Percentiles rank a stretch among this genome's conserved stretches.
Conservation (phyloP, 1,140 invertebrate genomes). For the Eupristina koningsbergeri region DNA sequence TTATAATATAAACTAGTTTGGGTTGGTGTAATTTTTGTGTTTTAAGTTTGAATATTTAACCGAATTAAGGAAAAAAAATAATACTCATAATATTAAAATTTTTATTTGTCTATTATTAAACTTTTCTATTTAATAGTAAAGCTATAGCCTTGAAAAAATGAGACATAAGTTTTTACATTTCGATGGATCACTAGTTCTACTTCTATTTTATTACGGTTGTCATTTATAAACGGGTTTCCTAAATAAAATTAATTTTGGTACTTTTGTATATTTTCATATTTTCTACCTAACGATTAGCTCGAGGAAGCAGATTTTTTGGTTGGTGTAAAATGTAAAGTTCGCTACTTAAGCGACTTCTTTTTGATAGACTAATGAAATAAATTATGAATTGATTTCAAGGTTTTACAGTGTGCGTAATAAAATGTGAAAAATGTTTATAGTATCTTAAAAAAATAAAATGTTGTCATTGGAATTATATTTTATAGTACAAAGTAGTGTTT, state of each 20-base stretch:
- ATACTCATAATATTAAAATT: neutral
- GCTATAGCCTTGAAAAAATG: neutral
- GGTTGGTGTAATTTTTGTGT: too few species aligned
- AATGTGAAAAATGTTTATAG: constrained; percentile 2
- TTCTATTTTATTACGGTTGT: neutral
- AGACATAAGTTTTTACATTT: neutral
- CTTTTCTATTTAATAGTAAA: neutral
- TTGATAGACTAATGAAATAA: too few species aligned
- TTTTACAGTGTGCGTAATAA: neutral
- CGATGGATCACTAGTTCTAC: neutral
- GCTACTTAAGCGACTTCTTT: too few species aligned
- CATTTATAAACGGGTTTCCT: neutral
- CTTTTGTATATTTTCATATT: neutral
- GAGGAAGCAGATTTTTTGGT: too few species aligned
- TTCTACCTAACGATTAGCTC: neutral
- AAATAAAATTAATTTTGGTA: neutral
- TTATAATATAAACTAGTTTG: too few species aligned
- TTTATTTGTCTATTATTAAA: neutral
- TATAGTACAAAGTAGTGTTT: neutral
- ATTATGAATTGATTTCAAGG: too few species aligned
- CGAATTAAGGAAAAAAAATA: neutral
- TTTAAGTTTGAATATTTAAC: too few species aligned
- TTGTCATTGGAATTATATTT: neutral
- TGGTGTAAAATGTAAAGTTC: too few species aligned
- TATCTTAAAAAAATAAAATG: constrained; percentile 16